These are phyloP conservation scores for Trachops cirrhosus DNA, from an alignment of 2,797 vertebrate genomes.

Conservation along the genomic window DNA sequence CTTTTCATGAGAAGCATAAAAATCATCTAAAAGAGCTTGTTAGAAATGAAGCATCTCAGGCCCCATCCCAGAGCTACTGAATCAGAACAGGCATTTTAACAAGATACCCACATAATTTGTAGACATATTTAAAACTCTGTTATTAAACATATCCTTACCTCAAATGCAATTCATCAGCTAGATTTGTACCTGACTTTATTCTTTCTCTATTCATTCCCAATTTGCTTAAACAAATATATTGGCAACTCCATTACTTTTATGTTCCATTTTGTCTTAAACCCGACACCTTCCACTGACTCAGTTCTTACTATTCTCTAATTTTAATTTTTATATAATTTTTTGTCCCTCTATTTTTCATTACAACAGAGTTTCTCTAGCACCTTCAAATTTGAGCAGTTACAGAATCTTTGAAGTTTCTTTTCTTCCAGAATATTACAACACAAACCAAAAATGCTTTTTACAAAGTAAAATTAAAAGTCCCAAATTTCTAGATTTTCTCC, in stretches of 20 bases:
- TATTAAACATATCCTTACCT: neutral
- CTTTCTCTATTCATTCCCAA: neutral
- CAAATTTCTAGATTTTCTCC: neutral
- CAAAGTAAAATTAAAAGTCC: neutral
- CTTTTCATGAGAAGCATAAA: neutral
- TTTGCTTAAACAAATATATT: neutral
- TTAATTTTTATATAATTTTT: neutral
- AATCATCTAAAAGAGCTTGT: neutral
- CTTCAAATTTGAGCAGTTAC: neutral
- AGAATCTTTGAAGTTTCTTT: neutral
- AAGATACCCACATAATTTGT: neutral
- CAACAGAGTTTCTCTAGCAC: neutral
- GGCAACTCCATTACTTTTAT: neutral
- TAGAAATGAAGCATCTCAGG: neutral
- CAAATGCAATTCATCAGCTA: neutral
- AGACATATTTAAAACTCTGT: neutral
- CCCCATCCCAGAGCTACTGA: neutral
- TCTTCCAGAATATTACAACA: neutral
- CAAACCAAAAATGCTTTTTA: neutral
- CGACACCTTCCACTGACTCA: neutral
- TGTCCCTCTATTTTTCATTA: neutral
- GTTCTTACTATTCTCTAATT: neutral
- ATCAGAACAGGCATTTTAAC: slow-evolving; percentile 7
- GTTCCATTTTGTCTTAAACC: neutral
- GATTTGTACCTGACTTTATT: slow-evolving; percentile 17